Evolutionary conservation across 35 echinoderm and acorn worm genomes (phyloP), one percentile per base, ranked within the genome.

Genomic region (Chiridota heheva): DNA sequence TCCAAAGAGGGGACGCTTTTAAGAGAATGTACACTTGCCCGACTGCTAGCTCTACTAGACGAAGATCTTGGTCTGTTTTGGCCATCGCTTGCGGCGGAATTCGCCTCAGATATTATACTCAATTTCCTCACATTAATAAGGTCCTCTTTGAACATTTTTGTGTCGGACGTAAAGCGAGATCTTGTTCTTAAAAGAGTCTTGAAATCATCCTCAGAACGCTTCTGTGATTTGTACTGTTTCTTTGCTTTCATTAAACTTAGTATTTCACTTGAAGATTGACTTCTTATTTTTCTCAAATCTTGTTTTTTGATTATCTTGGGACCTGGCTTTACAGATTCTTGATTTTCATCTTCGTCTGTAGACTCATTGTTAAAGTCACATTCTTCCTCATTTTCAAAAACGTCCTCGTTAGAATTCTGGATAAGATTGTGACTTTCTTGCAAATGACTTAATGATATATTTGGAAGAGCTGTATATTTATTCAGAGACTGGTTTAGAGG

Each of bases 61-160:
- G 90, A 93, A 7, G 69, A 70, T 48, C 58, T 58, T n/a, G n/a
- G n/a, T 30, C 69, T 63, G 0, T 45, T 40, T 2, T 69, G 44
- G 10, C 43, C 68, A 45, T 86, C 86, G 25, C 28, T 30, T 5
- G 81, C 30, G 4, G 67, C 80, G 13, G 77, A 87, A 20, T 73
- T 86, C 29, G 78, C 70, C 63, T 93, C 90, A n/a, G 71, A 53
- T 36, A 93, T 93, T 26, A 81, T 75, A 1, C 84, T 87, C 37
- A 93, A 55, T 12, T 73, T 60, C 31, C 90, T 44, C 29, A 59
- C 67, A 42, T 60, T 93, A 17, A 24, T 3, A 18, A 93, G 39
- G 13, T 88, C 90, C 17, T 73, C 86, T 39, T 93, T 93, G 63
- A 93, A 93, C 63, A 73, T 53, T 70, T 76, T 93, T 12, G 84